A percentile compares a stretch with the other conserved stretches of the same genome.
phyloP scores from a whole-genome alignment of 2,888 invertebrate genomes.

The Apomyelois bistriatella region DNA sequence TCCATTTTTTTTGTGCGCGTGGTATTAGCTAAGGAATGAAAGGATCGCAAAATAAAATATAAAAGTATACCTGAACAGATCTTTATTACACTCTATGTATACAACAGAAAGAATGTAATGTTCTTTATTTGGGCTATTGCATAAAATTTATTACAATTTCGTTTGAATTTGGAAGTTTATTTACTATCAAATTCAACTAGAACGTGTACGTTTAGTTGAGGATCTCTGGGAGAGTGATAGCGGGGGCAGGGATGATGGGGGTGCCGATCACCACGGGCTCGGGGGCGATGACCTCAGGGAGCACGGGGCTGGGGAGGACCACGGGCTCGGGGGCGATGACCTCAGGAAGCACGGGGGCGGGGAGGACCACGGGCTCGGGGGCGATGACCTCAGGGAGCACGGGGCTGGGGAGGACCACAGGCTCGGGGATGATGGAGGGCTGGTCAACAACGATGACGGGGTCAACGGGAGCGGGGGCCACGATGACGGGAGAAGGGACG shows the following conservation, averaged over 20 bases:
- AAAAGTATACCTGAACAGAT: not conserved
- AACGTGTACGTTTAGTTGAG: slow-evolving; percentile 14
- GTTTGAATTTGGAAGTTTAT: not conserved
- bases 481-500: not conserved
- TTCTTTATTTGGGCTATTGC: slow-evolving; percentile 3
- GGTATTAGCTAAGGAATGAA: no score
- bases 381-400: slow-evolving; percentile 1
- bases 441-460: slow-evolving; percentile 1
- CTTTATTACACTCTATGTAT: slow-evolving; percentile 7
- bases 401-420: slow-evolving; percentile 1
- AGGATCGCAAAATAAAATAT: not conserved
- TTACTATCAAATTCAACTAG: not conserved
- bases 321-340: slow-evolving; percentile 2
- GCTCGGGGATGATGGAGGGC: not conserved
- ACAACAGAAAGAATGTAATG: slow-evolving; percentile 3
- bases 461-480: slow-evolving; percentile 7
- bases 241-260: slow-evolving; percentile 6
- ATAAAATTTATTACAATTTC: not conserved
- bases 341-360: slow-evolving; percentile 3
- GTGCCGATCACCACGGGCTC: not conserved
- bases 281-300: slow-evolving; percentile 3
- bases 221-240: slow-evolving; percentile 18
- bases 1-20: no score
- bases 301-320: not conserved
- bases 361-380: slow-evolving; percentile 1